Evolutionary conservation across 2,888 invertebrate genomes (phyloP).

Genomic region (Drosophila acutilabella): DNA sequence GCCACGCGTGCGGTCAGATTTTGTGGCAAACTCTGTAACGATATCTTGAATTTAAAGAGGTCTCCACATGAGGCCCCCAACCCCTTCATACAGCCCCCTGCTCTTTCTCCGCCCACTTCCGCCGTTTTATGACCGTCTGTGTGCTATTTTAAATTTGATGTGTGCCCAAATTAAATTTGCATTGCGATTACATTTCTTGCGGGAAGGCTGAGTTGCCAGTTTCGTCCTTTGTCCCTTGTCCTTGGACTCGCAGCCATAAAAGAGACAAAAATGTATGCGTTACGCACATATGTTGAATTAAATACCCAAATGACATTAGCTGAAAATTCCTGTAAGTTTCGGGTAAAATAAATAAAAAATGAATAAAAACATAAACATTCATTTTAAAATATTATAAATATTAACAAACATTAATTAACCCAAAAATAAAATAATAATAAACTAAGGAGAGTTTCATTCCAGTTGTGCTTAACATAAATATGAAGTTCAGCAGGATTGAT

Average conservation of each 20-base stretch:
- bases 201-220: constrained; percentile 38
- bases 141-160: constrained; percentile 56
- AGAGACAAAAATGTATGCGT: constrained; percentile 34
- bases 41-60: constrained; percentile 24
- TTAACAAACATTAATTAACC: too few relatives aligned
- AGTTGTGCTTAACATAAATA: too few relatives aligned
- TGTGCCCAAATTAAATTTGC: constrained; percentile 71
- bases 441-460: too few relatives aligned
- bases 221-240: constrained; percentile 27
- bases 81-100: neutral
- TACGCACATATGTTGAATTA: constrained; percentile 32
- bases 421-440: too few relatives aligned
- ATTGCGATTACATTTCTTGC: constrained; percentile 57
- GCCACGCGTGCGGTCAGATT: constrained; percentile 56
- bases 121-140: constrained; percentile 52
- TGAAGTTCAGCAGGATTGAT: too few relatives aligned
- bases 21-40: constrained; percentile 9
- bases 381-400: too few relatives aligned
- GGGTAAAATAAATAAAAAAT: neutral
- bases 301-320: constrained; percentile 28
- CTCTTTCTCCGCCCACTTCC: neutral
- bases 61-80: neutral
- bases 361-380: neutral
- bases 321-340: constrained; percentile 5
- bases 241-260: constrained; percentile 31